phyloP scores from a whole-genome alignment of 2,797 vertebrate genomes.

The Xenentodon cancila region DNA sequence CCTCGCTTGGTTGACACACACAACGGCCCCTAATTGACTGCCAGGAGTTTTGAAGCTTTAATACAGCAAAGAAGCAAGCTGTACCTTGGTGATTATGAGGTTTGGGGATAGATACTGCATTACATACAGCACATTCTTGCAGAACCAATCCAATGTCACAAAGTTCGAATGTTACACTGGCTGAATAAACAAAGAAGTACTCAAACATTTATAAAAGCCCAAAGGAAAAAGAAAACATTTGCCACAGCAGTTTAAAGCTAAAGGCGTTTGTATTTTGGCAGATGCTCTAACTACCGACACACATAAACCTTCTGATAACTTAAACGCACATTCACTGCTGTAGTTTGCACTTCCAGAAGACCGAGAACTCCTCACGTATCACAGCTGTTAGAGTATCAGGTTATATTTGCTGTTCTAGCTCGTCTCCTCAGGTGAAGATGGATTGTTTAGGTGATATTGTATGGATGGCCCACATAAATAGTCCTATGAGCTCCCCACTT shows the following conservation, averaged over 20 bases:
- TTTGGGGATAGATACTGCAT: constrained; percentile 67
- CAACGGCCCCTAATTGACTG: constrained; percentile 77
- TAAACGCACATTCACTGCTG: constrained; percentile 32
- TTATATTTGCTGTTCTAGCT: constrained; percentile 53
- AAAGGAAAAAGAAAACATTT: constrained; percentile 58
- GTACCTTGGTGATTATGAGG: constrained; percentile 77
- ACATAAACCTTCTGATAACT: constrained; percentile 22
- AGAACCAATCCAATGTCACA: constrained; percentile 74
- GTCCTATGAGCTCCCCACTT: constrained; percentile 8
- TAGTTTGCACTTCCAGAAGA: constrained; percentile 54
- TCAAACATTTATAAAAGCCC: constrained; percentile 59
- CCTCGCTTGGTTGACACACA: constrained; percentile 75
- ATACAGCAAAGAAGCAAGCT: constrained; percentile 73
- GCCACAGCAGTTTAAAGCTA: constrained; percentile 46
- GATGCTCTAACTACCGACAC: constrained; percentile 48
- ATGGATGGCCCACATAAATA: constrained; percentile 44
- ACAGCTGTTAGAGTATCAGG: constrained; percentile 39
- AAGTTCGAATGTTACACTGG: constrained; percentile 61
- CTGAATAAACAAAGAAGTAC: constrained; percentile 71
- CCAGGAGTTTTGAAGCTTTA: constrained; percentile 77
- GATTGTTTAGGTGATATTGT: constrained; percentile 61
- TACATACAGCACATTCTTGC: constrained; percentile 69
- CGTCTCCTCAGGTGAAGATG: constrained; percentile 52
- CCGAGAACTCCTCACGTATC: constrained; percentile 59
- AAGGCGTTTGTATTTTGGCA: constrained; percentile 49